Evolutionary conservation across 1,140 invertebrate species (phyloP).

Genomic region (Cardiocondyla obscurior): DNA sequence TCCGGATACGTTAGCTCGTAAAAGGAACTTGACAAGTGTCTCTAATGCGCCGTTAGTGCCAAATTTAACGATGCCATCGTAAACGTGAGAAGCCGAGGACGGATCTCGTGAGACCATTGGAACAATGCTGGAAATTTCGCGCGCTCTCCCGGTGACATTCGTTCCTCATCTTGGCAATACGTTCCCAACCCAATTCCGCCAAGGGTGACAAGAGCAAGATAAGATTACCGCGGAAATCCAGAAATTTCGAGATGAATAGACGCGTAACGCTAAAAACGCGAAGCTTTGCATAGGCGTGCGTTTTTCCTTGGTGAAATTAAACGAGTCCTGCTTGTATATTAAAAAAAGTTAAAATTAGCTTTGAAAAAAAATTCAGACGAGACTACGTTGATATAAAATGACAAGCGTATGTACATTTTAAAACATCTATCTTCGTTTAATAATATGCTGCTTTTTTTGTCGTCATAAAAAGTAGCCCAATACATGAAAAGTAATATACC

Average conservation of each 20-base stretch:
- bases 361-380: not conserved
- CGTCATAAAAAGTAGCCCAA: not conserved
- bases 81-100: constrained; percentile 54
- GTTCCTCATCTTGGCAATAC: constrained; percentile 52
- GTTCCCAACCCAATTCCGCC: constrained; percentile 16
- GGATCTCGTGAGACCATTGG: constrained; percentile 61
- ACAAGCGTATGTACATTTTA: not conserved
- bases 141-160: constrained; percentile 10
- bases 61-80: constrained; percentile 68
- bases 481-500: not conserved
- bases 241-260: constrained; percentile 28
- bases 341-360: not conserved
- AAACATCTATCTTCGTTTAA: not conserved
- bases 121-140: constrained; percentile 59
- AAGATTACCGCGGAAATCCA: constrained; percentile 10
- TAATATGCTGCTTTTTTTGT: not conserved
- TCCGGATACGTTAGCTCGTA: constrained; percentile 64
- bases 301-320: not conserved
- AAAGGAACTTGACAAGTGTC: constrained; percentile 68
- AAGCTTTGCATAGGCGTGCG: no score
- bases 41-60: constrained; percentile 68
- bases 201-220: constrained; percentile 39
- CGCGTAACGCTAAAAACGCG: not conserved
- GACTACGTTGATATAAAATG: not conserved
- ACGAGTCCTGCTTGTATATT: not conserved